Base-by-base conservation (phyloP, 2,113 vertebrate genomes). In the Eidolon helvum region DNA sequence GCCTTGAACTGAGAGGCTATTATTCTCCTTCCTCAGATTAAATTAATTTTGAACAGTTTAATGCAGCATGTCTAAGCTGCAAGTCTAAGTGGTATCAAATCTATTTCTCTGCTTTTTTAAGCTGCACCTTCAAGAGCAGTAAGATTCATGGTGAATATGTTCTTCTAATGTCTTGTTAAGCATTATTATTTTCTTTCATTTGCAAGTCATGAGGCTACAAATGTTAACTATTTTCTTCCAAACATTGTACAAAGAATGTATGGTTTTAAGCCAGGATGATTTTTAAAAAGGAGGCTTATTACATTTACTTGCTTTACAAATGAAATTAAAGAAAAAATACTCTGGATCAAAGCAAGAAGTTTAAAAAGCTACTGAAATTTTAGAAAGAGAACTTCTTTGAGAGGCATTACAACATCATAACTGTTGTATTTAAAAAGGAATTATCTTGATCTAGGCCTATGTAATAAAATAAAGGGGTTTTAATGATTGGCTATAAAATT, bases 21-120 rank as follows among this genome's bases (percentile, higher is more conserved):
- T 99, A 99, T 99, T 99, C 99, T 98, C 99, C 96, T 98, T 98
- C 98, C 98, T 99, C 98, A 99, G 98, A 99, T 99, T 98, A 99
- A 99, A 99, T 99, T 99, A 99, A 99, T 99, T 99, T 99, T 99
- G 98, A 99, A 98, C 98, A 99, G 98, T 99, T 99, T 99, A 99
- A 99, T 99, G 98, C 98, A 99, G 98, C 98, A 99, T 98, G 98
- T 99, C 99, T 98, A 35, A 98, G 97, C 98, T 98, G 98, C 97
- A 98, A 98, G 99, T 98, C 98, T 98, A 99, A 99, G 98, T 98
- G 98, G 98, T 98, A 98, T 99, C 98, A 98, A 99, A 99, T 98
- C 98, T 99, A 99, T 99, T 99, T 99, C 98, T 98, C 98, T 98
- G 98, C 98, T 99, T 99, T 99, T 98, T 99, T 98, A 99, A 99